Evolutionary conservation across 2,113 vertebrate genomes (phyloP).

Genomic region (Carlito syrichta): DNA sequence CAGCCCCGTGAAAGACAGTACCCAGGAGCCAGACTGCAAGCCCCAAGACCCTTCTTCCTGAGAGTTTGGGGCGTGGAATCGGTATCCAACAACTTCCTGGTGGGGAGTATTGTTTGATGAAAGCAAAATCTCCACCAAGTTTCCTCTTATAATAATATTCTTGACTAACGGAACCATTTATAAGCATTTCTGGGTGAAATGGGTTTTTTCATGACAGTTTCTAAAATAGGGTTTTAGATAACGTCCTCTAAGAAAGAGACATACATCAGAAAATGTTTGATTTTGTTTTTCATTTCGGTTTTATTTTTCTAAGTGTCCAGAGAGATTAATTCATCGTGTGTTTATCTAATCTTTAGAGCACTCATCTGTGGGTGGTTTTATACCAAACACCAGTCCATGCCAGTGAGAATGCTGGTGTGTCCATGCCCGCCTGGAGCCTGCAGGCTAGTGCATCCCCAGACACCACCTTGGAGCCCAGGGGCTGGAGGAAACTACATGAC

Average conservation of each 20-base stretch:
- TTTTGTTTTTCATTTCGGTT: neutral
- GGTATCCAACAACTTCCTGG: neutral
- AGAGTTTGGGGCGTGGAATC: rapidly evolving
- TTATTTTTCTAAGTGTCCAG: neutral
- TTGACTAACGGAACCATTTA: neutral
- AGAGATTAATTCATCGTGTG: neutral
- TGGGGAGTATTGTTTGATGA: neutral
- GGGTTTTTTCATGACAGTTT: neutral
- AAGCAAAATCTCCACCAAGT: neutral
- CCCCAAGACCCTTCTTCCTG: neutral
- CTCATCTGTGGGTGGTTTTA: rapidly evolving
- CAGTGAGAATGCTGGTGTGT: rapidly evolving
- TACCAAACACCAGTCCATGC: rapidly evolving
- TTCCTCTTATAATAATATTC: neutral
- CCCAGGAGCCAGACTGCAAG: neutral
- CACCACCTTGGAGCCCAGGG: no score
- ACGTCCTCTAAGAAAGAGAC: neutral
- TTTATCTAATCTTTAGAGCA: no score
- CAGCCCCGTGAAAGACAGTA: neutral
- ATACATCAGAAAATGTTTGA: neutral
- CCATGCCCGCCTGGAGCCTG: rapidly evolving
- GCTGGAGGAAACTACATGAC: neutral
- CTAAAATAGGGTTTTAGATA: neutral
- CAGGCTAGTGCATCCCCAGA: neutral
- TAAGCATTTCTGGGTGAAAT: neutral